Conservation (phyloP, 2,888 invertebrate species). For the Neoitamus cyanurus region DNA sequence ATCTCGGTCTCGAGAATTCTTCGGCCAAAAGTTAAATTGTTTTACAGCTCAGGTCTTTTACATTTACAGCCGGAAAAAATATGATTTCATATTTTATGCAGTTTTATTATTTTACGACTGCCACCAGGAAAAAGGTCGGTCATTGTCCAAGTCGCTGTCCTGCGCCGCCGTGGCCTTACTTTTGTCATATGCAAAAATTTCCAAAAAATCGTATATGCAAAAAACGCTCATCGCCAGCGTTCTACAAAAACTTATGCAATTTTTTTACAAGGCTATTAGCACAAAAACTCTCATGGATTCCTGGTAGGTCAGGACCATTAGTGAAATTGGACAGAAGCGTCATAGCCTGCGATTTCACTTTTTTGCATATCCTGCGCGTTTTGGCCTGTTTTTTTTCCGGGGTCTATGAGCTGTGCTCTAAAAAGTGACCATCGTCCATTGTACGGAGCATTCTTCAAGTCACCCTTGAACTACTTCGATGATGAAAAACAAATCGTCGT, state of each 20-base stretch:
- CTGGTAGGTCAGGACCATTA: neutral
- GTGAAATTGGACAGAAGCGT: neutral
- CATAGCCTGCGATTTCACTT: neutral
- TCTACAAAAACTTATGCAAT: neutral
- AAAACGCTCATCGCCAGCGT: neutral
- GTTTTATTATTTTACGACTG: slow-evolving; percentile 1
- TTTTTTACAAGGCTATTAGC: neutral
- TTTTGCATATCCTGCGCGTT: neutral
- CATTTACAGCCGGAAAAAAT: neutral
- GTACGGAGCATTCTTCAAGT: neutral
- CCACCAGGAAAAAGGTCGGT: neutral
- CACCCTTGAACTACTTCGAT: neutral
- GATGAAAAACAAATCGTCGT: neutral
- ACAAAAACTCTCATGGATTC: neutral
- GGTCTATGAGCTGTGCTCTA: neutral
- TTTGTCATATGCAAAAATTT: slow-evolving; percentile 13
- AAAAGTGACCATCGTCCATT: slow-evolving; percentile 25
- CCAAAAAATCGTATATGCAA: neutral
- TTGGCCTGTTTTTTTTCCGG: neutral
- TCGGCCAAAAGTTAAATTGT: neutral
- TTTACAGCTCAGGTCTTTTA: neutral
- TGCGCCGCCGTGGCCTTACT: neutral
- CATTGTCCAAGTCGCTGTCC: neutral
- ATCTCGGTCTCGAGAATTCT: neutral
- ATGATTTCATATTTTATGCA: slow-evolving; percentile 25